Percentiles rank a stretch among this genome's conserved stretches.
phyloP scores from a whole-genome alignment of 2,888 invertebrate genomes.

The Aromia moschata region DNA sequence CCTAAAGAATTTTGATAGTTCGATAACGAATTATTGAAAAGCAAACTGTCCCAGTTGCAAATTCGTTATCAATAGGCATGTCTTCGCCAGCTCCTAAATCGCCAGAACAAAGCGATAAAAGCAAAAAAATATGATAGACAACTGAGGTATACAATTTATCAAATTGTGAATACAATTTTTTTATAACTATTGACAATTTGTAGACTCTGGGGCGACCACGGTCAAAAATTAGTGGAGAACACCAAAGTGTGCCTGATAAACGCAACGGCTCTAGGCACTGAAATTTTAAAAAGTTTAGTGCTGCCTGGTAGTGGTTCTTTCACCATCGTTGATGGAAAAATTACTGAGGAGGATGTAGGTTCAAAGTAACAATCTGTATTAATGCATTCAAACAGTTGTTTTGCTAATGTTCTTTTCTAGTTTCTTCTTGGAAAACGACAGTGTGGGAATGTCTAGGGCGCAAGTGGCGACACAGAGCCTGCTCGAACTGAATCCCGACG shows the following conservation, averaged over 20 bases:
- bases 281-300: slow-evolving; percentile 93
- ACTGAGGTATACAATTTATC: slow-evolving; percentile 60
- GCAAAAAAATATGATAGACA: slow-evolving; percentile 80
- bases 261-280: slow-evolving; percentile 92
- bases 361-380: slow-evolving; percentile 74
- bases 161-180: not conserved
- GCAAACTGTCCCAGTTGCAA: too few relatives aligned
- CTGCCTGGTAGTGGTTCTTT: slow-evolving; percentile 93
- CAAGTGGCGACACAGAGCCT: slow-evolving; percentile 83
- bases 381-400: not conserved
- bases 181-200: slow-evolving; percentile 26
- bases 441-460: slow-evolving; percentile 85
- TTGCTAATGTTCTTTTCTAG: slow-evolving; percentile 61
- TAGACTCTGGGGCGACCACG: slow-evolving; percentile 98
- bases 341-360: slow-evolving; percentile 91
- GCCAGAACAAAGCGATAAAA: slow-evolving; percentile 74
- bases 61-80: slow-evolving; percentile 57
- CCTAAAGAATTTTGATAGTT: too few relatives aligned
- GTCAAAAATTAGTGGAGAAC: slow-evolving; percentile 87
- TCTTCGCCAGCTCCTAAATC: slow-evolving; percentile 74
- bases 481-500: slow-evolving; percentile 91
- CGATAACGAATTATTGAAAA: too few relatives aligned
- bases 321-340: slow-evolving; percentile 91
- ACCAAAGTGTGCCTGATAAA: slow-evolving; percentile 94
- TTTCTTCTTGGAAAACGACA: slow-evolving; percentile 89